Conservation (phyloP, 2,113 vertebrate species). For the Pseudopodoces humilis region DNA sequence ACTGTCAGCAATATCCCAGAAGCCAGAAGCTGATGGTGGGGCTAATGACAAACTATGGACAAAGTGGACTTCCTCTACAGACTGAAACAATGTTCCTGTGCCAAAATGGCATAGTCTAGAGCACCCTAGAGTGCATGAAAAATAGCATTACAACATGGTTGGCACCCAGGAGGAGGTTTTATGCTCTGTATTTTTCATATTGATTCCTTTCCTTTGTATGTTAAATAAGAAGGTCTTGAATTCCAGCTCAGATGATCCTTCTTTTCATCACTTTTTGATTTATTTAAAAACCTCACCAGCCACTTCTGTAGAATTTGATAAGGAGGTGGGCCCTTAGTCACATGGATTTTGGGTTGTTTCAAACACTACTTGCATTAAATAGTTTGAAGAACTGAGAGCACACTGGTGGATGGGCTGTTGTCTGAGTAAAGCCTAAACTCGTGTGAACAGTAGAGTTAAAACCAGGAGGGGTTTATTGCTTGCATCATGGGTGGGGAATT, state of each 20-base stretch:
- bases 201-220: neutral
- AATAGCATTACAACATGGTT: neutral
- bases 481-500: neutral
- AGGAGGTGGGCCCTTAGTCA: neutral
- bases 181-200: neutral
- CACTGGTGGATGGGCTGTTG: neutral
- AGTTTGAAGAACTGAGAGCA: neutral
- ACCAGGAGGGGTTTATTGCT: neutral
- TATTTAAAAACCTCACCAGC: neutral
- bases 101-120: neutral
- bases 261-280: neutral
- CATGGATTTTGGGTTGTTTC: neutral
- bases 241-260: neutral
- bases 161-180: neutral
- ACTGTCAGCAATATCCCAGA: rapidly evolving
- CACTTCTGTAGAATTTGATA: neutral
- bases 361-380: neutral
- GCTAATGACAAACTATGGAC: neutral
- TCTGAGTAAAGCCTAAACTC: neutral
- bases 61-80: neutral
- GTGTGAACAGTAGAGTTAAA: neutral
- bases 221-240: neutral
- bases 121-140: neutral
- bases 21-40: neutral
- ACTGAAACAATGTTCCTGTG: neutral